Evolutionary conservation across 1,140 invertebrate species (phyloP).

Genomic region (Cherax quadricarinatus): DNA sequence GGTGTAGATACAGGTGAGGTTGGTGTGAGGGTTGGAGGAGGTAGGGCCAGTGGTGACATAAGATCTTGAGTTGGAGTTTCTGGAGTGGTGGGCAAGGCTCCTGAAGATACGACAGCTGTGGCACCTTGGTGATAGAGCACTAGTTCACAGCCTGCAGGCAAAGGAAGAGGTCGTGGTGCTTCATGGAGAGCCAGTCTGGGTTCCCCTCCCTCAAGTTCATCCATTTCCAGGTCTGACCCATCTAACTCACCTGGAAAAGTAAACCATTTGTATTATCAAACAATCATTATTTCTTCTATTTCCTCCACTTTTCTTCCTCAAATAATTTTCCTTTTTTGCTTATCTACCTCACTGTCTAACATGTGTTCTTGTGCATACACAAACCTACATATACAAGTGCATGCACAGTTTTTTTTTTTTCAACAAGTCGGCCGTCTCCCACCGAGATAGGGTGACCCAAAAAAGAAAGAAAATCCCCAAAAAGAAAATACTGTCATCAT

Average conservation of each 20-base stretch:
- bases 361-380: background rate
- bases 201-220: conserved; percentile 61
- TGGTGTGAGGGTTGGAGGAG: conserved; percentile 25
- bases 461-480: too few species aligned
- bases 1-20: conserved; percentile 33
- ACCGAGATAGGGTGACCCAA: too few species aligned
- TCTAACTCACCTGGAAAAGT: conserved; percentile 44
- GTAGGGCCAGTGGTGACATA: conserved; percentile 50
- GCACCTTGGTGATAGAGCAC: conserved; percentile 58
- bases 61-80: conserved; percentile 55
- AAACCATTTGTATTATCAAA: background rate
- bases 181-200: conserved; percentile 30
- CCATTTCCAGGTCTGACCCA: conserved; percentile 64
- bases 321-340: background rate
- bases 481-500: too few species aligned
- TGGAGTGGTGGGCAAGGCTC: conserved; percentile 25
- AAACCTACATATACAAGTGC: background rate
- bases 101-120: conserved; percentile 41
- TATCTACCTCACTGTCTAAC: background rate
- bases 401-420: background rate
- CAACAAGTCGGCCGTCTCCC: too few species aligned
- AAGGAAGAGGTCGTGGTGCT: conserved; percentile 28
- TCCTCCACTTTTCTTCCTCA: background rate
- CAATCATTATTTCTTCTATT: background rate
- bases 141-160: conserved; percentile 53